Percentiles rank a stretch among this genome's conserved stretches.
phyloP scores from a whole-genome alignment of 2,888 invertebrate species.

The Phragmatobia fuliginosa region DNA sequence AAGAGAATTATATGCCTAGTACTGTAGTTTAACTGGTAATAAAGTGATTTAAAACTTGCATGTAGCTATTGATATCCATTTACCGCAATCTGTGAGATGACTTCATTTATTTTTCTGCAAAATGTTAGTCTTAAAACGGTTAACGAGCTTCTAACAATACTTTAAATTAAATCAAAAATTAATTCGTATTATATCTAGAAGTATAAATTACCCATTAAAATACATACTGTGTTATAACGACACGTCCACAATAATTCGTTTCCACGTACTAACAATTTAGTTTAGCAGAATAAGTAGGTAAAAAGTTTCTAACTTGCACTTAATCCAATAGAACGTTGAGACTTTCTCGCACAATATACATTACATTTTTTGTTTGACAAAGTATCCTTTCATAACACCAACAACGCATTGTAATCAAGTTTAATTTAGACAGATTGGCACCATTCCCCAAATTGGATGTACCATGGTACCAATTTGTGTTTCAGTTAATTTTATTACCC shows the following conservation, averaged over 20 bases:
- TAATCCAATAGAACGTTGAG: not conserved
- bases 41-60: no score
- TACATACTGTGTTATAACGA: not conserved
- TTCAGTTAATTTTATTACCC: constrained; percentile 52
- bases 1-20: no score
- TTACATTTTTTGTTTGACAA: not conserved
- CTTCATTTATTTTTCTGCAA: not conserved
- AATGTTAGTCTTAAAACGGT: not conserved
- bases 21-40: no score
- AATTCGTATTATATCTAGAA: no score
- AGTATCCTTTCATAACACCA: constrained; percentile 36
- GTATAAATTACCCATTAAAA: no score
- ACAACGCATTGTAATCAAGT: constrained; percentile 42
- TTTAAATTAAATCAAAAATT: no score
- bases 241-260: not conserved
- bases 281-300: not conserved
- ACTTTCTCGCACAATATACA: not conserved
- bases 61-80: not conserved
- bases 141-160: no score
- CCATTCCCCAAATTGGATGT: constrained; percentile 47
- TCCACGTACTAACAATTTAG: not conserved
- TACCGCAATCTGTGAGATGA: not conserved
- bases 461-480: constrained; percentile 44
- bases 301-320: not conserved
- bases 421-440: constrained; percentile 51